Conservation (phyloP, 2,113 vertebrate genomes). For the Myiagra hebetior region DNA sequence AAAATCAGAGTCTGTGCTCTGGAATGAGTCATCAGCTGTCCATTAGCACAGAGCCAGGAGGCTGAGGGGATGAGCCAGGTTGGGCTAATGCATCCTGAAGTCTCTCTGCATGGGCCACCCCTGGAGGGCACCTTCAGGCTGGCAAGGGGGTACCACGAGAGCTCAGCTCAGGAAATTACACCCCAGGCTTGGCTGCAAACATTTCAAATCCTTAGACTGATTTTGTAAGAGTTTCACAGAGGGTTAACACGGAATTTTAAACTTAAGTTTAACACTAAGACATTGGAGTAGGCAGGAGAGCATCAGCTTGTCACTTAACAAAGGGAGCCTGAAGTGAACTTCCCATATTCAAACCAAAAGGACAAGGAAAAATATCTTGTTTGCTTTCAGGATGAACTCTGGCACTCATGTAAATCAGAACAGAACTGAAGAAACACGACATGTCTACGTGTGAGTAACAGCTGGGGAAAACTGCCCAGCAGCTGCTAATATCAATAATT, state of each 20-base stretch:
- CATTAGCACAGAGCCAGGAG: background rate
- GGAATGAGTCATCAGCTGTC: background rate
- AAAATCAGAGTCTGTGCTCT: background rate
- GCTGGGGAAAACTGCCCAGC: conserved; percentile 1
- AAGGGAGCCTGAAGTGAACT: background rate
- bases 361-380: background rate
- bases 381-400: background rate
- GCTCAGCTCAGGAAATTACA: background rate
- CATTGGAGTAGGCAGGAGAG: fast-evolving
- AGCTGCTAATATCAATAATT: conserved; percentile 55
- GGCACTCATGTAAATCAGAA: background rate
- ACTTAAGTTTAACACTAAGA: background rate
- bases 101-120: background rate
- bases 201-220: background rate
- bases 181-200: background rate
- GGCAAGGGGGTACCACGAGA: background rate
- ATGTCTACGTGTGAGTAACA: background rate
- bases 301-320: background rate
- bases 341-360: background rate
- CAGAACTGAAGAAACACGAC: background rate
- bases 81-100: background rate
- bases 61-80: background rate
- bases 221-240: background rate
- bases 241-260: background rate
- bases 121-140: background rate